Percentiles rank a stretch among this genome's conserved stretches.
These are phyloP conservation scores for Salticus scenicus DNA, from an alignment of 2,888 invertebrate species.

Conservation along the genomic window DNA sequence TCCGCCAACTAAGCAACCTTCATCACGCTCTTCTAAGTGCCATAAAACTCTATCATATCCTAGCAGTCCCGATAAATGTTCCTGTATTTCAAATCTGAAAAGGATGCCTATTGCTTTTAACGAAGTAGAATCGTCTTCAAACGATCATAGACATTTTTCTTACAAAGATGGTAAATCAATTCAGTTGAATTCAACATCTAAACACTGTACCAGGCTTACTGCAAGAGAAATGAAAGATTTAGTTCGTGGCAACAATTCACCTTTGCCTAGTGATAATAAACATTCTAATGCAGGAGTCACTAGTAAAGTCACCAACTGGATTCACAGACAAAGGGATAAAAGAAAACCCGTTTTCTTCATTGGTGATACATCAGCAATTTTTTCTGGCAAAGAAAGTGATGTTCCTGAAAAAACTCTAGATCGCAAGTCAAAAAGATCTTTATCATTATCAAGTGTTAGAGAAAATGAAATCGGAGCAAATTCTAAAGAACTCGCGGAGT, in stretches of 20 bases:
- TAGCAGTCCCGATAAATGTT: not conserved
- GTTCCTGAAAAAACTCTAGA: not conserved
- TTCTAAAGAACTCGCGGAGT: conserved; percentile 12
- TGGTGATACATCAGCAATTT: conserved; percentile 44
- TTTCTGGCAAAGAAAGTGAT: conserved; percentile 10
- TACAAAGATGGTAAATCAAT: not conserved
- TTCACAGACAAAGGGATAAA: conserved; percentile 62
- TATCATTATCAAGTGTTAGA: conserved; percentile 50
- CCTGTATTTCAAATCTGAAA: conserved; percentile 18
- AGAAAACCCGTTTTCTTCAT: conserved; percentile 64
- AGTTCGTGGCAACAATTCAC: conserved; percentile 38
- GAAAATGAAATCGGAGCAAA: conserved; percentile 46
- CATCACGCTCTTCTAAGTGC: conserved; percentile 21
- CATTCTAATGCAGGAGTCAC: conserved; percentile 28
- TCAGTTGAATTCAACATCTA: not conserved
- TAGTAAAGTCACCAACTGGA: conserved; percentile 51
- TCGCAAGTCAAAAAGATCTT: conserved; percentile 44
- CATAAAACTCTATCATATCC: not conserved
- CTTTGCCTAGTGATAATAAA: conserved; percentile 24
- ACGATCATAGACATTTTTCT: not conserved
- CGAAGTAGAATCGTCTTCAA: conserved; percentile 6
- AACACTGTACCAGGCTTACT: conserved; percentile 45
- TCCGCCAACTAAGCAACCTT: conserved; percentile 51
- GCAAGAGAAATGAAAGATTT: conserved; percentile 58
- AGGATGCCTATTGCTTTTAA: not conserved